Evolutionary conservation across 2,888 invertebrate species (phyloP).

Genomic region (Apodemia duryi): DNA sequence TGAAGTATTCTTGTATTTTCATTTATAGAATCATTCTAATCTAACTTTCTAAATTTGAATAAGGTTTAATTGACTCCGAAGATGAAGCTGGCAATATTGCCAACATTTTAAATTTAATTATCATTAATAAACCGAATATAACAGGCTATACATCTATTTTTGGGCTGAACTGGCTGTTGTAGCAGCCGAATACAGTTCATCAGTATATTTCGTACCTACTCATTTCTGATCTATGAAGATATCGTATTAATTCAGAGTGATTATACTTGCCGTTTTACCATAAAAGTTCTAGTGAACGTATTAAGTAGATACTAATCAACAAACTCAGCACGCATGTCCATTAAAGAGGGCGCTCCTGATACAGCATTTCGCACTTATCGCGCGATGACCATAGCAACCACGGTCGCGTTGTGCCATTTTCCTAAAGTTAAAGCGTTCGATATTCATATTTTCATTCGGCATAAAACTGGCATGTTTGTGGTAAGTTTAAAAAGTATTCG

Average conservation of each 20-base stretch:
- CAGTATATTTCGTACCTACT: too few species aligned
- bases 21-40: too few species aligned
- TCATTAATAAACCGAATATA: too few species aligned
- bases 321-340: slow-evolving; percentile 53
- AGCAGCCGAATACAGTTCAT: too few species aligned
- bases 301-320: slow-evolving; percentile 24
- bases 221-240: neutral
- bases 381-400: slow-evolving; percentile 38
- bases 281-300: slow-evolving; percentile 25
- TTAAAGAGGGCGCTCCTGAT: slow-evolving; percentile 33
- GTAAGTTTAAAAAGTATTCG: neutral
- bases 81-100: too few species aligned
- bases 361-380: slow-evolving; percentile 38
- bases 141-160: too few species aligned
- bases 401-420: slow-evolving; percentile 26
- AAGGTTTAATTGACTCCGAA: too few species aligned
- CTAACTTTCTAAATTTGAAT: too few species aligned
- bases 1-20: too few species aligned
- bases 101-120: too few species aligned
- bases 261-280: neutral
- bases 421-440: slow-evolving; percentile 17
- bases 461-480: slow-evolving; percentile 8
- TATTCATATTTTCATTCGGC: slow-evolving; percentile 16
- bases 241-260: neutral
- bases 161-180: too few species aligned